These are phyloP conservation scores for Etheostoma nigrum DNA, from an alignment of 2,797 vertebrate species.

Conservation along the genomic window DNA sequence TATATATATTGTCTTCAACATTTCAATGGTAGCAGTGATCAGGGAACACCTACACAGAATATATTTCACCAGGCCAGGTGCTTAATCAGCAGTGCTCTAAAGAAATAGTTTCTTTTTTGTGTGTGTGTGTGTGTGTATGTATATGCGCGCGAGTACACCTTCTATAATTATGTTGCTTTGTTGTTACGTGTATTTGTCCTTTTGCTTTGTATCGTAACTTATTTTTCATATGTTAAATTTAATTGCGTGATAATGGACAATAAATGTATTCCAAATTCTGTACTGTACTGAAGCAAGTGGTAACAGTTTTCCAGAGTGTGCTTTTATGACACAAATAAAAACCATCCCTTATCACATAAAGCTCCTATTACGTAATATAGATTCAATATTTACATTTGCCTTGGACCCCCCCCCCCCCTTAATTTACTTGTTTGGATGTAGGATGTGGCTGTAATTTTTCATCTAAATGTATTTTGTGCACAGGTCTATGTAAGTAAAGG, in stretches of 20 bases:
- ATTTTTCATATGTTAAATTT: constrained; percentile 38
- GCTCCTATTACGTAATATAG: constrained; percentile 78
- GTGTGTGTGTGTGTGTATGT: constrained; percentile 5
- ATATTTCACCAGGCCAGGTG: constrained; percentile 48
- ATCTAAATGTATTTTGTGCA: constrained; percentile 61
- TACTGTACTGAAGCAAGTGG: constrained; percentile 64
- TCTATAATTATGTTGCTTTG: constrained; percentile 35
- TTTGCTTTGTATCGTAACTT: constrained; percentile 47
- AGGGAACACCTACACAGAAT: constrained; percentile 71
- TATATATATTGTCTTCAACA: constrained; percentile 57
- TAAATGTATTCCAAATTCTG: constrained; percentile 33
- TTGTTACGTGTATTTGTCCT: constrained; percentile 56
- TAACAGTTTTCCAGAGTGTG: constrained; percentile 56
- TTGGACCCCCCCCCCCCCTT: constrained; percentile 34
- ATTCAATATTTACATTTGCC: constrained; percentile 83
- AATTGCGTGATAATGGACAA: constrained; percentile 33
- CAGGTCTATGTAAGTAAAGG: constrained; percentile 52
- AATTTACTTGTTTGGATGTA: constrained; percentile 59
- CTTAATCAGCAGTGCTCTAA: constrained; percentile 56
- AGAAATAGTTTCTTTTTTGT: constrained; percentile 35
- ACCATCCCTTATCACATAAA: constrained; percentile 75
- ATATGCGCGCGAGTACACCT: constrained; percentile 14
- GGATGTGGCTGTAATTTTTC: constrained; percentile 42
- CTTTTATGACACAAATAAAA: constrained; percentile 80
- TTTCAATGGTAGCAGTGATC: constrained; percentile 76